Conservation (phyloP, 1,140 invertebrate species). For the Drosophila neocordata region DNA sequence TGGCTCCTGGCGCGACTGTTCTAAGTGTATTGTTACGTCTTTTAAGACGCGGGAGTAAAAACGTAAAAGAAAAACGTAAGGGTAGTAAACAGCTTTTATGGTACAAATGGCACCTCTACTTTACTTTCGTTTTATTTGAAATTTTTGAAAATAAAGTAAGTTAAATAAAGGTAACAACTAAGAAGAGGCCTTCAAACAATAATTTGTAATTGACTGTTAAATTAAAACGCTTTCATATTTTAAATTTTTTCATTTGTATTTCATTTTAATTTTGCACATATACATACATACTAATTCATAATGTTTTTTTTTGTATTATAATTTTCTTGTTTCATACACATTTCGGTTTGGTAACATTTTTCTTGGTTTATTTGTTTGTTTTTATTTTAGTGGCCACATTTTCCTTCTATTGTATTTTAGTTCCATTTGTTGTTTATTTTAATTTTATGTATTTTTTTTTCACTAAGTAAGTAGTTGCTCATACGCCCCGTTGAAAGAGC, state of each 20-base stretch:
- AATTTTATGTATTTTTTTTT: not conserved
- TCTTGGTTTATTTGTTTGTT: conserved; percentile 15
- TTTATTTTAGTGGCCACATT: conserved; percentile 35
- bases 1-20: no score
- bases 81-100: not conserved
- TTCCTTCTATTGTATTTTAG: conserved; percentile 26
- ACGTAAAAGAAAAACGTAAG: no score
- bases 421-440: conserved; percentile 27
- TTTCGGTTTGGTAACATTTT: conserved; percentile 34
- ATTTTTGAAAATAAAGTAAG: conserved; percentile 3
- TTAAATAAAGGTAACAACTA: not conserved
- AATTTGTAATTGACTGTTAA: not conserved
- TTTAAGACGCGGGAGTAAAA: no score
- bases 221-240: not conserved
- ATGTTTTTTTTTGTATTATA: conserved; percentile 49
- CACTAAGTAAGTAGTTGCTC: not conserved
- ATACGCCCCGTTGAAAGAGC: conserved; percentile 45
- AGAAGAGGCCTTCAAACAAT: not conserved
- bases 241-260: conserved; percentile 33
- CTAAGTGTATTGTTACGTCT: no score
- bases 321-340: conserved; percentile 48
- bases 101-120: not conserved
- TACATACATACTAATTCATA: conserved; percentile 76
- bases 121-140: not conserved
- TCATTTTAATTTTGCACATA: conserved; percentile 74